Evolutionary conservation across 2,797 vertebrate species (phyloP).

Genomic region (Manis pentadactyla): DNA sequence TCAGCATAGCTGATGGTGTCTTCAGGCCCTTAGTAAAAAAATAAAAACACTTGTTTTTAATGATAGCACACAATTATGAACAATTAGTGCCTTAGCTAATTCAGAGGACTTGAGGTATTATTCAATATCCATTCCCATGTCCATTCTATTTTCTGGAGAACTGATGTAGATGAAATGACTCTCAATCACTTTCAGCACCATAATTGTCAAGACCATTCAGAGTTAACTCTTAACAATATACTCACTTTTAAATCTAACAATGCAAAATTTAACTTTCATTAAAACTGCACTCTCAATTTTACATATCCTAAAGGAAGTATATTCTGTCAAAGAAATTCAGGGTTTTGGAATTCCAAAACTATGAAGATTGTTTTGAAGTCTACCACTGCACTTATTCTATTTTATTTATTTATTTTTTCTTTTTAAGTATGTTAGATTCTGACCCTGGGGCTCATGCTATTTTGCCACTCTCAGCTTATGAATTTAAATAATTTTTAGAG

Average conservation of each 20-base stretch:
- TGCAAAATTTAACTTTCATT: neutral
- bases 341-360: neutral
- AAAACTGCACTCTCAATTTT: neutral
- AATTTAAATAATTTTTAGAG: constrained; percentile 29
- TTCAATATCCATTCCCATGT: neutral
- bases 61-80: neutral
- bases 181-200: neutral
- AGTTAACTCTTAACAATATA: neutral
- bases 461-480: neutral
- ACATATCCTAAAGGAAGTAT: neutral
- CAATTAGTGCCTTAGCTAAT: neutral
- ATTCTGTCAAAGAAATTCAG: neutral
- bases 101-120: neutral
- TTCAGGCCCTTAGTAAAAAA: neutral
- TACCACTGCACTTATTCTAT: neutral
- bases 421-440: neutral
- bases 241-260: neutral
- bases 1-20: neutral
- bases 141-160: neutral
- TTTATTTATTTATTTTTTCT: neutral
- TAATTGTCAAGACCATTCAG: neutral
- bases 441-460: neutral
- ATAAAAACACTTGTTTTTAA: neutral
- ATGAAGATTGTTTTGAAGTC: neutral
- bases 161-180: neutral